Percentiles rank a stretch among this genome's conserved stretches.
phyloP scores from a whole-genome alignment of 2,888 invertebrate genomes.

The Phyllotreta striolata region DNA sequence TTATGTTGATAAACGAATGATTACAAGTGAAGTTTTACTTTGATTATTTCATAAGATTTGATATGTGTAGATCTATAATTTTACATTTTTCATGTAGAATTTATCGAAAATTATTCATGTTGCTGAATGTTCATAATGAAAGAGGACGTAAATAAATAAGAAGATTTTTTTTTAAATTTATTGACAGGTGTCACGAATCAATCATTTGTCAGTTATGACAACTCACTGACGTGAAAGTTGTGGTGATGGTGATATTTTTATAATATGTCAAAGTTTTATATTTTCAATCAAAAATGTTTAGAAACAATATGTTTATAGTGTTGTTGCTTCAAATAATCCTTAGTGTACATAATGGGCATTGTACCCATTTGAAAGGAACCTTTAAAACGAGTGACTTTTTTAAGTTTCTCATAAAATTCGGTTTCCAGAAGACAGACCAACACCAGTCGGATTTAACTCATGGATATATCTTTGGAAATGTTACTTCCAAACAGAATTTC shows the following conservation, averaged over 20 bases:
- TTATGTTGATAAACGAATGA: constrained; percentile 30
- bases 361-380: constrained; percentile 70
- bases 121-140: no score
- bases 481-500: constrained; percentile 76
- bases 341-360: constrained; percentile 42
- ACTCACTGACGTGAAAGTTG: no score
- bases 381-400: constrained; percentile 80
- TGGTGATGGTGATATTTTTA: no score
- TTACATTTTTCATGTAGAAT: no score
- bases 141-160: no score
- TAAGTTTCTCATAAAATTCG: constrained; percentile 93
- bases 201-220: no score
- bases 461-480: constrained; percentile 96
- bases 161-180: no score
- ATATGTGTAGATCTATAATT: no score
- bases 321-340: constrained; percentile 41
- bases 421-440: constrained; percentile 93
- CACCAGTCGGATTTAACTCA: constrained; percentile 85
- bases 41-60: not conserved
- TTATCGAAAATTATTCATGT: no score
- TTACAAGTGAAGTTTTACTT: constrained; percentile 12
- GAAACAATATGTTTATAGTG: constrained; percentile 42
- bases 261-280: constrained; percentile 41
- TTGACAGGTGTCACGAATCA: no score
- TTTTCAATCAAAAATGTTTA: constrained; percentile 49